Conservation (phyloP, 2,888 invertebrate genomes). For the Acanthococcus lagerstroemiae region DNA sequence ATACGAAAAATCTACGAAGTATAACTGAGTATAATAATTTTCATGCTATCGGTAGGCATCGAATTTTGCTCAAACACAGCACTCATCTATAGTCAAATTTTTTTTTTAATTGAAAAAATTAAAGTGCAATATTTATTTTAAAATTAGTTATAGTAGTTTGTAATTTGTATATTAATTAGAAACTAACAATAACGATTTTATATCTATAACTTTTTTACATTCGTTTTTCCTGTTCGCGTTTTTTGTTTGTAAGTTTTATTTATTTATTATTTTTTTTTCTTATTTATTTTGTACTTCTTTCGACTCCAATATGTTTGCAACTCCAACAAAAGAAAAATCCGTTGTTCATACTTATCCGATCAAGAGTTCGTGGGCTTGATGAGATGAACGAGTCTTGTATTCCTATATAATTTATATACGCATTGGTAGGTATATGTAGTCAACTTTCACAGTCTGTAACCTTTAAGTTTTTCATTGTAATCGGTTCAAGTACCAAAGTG, state of each 20-base stretch:
- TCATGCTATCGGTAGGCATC: not conserved
- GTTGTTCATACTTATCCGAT: no score
- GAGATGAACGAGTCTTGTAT: no score
- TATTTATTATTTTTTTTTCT: not conserved
- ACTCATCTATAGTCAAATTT: slow-evolving; percentile 22
- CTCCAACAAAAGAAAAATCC: no score
- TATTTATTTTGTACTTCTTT: not conserved
- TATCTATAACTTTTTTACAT: not conserved
- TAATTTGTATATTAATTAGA: slow-evolving; percentile 7
- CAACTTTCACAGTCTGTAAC: no score
- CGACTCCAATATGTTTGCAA: no score
- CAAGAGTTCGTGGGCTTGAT: no score
- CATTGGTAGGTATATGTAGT: no score
- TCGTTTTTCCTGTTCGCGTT: not conserved
- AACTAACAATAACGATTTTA: not conserved
- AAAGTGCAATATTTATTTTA: slow-evolving; percentile 23
- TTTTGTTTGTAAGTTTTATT: not conserved
- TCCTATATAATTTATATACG: no score
- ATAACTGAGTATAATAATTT: no score
- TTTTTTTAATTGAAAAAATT: not conserved
- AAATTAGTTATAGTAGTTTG: not conserved
- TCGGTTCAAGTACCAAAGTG: no score
- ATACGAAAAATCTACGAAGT: no score
- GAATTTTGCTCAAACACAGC: slow-evolving; percentile 27
- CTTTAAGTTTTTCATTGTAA: no score